Evolutionary conservation across 1,140 invertebrate species (phyloP).

Genomic region (Pseudomyrmex dendroicus): DNA sequence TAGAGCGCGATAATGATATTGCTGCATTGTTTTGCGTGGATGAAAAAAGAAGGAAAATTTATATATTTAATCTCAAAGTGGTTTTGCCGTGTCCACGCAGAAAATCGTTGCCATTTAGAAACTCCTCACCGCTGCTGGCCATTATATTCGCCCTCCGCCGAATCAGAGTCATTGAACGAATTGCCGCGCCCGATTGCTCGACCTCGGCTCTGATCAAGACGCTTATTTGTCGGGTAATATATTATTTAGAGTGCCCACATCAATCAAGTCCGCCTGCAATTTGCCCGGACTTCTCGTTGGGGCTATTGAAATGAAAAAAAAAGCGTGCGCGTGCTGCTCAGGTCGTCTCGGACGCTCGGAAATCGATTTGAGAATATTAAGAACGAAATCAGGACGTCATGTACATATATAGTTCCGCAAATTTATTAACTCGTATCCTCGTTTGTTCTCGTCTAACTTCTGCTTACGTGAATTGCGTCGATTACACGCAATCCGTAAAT

Average conservation of each 20-base stretch:
- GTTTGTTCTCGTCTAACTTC: constrained; percentile 27
- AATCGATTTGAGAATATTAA: not conserved
- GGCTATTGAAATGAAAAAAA: constrained; percentile 42
- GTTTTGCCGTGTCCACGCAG: constrained; percentile 27
- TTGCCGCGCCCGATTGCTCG: constrained; percentile 65
- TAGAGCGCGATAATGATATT: no score
- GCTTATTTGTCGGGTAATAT: constrained; percentile 62
- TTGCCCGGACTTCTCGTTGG: constrained; percentile 7
- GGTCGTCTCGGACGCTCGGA: not conserved
- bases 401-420: no score
- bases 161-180: constrained; percentile 64
- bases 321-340: not conserved
- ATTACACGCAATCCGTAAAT: constrained; percentile 27
- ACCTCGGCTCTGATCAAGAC: constrained; percentile 60
- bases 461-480: constrained; percentile 22
- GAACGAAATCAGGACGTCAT: not conserved
- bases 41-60: not conserved
- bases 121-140: constrained; percentile 9
- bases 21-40: not conserved
- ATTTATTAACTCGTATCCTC: not conserved
- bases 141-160: constrained; percentile 35
- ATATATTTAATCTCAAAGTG: constrained; percentile 27
- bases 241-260: constrained; percentile 71
- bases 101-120: constrained; percentile 49
- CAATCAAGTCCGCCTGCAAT: constrained; percentile 64